phyloP scores from a whole-genome alignment of 2,888 invertebrate genomes.

The Athalia circularis region DNA sequence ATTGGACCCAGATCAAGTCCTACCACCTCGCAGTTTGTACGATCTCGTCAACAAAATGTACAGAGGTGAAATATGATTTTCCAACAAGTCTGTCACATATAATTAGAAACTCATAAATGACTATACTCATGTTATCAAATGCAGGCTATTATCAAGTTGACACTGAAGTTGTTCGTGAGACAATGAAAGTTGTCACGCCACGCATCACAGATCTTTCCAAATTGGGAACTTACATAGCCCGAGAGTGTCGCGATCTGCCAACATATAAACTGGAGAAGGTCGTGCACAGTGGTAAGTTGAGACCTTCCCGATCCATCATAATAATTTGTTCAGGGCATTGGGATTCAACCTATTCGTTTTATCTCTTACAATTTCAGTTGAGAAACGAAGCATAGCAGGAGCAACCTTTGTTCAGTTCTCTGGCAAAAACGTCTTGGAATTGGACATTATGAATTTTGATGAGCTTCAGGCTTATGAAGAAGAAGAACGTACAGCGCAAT shows the following conservation, averaged over 20 bases:
- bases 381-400: constrained; percentile 69
- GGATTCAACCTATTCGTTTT: constrained; percentile 15
- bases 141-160: constrained; percentile 87
- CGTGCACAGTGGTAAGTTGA: constrained; percentile 79
- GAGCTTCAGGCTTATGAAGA: constrained; percentile 67
- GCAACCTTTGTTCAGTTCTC: constrained; percentile 86
- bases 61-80: constrained; percentile 74
- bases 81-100: constrained; percentile 56
- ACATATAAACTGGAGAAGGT: constrained; percentile 85
- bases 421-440: constrained; percentile 84
- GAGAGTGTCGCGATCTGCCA: constrained; percentile 82
- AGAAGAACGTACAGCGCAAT: not conserved
- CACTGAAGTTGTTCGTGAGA: constrained; percentile 84
- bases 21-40: constrained; percentile 86
- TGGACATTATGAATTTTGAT: constrained; percentile 83
- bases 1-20: constrained; percentile 84
- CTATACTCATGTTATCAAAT: constrained; percentile 22
- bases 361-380: constrained; percentile 57
- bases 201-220: constrained; percentile 80
- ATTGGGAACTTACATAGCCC: constrained; percentile 83
- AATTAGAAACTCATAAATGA: too few relatives aligned
- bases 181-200: constrained; percentile 85
- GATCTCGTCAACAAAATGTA: constrained; percentile 89
- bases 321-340: constrained; percentile 18
- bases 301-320: not conserved